A percentile compares a stretch with the other conserved stretches of the same genome.
These are phyloP conservation scores for Acanthurus leucopareius DNA, from an alignment of 2,797 vertebrate genomes.

Conservation along the genomic window DNA sequence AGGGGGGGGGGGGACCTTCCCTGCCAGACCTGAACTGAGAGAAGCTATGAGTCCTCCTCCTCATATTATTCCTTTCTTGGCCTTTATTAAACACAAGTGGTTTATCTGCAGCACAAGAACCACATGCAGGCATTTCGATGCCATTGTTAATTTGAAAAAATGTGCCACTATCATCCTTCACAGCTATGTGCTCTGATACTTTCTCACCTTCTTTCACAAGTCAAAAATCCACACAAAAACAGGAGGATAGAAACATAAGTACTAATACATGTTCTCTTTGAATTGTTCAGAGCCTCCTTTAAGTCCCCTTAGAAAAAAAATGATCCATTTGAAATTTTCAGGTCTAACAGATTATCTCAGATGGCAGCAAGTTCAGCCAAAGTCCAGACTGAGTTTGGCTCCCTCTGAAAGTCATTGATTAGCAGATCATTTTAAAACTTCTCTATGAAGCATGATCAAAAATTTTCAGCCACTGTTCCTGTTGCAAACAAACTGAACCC, in stretches of 20 bases:
- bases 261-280: not conserved
- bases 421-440: not conserved
- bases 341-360: not conserved
- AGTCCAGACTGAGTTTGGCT: not conserved
- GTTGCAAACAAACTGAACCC: too few species aligned
- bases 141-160: not conserved
- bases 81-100: not conserved
- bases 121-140: not conserved
- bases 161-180: too few species aligned
- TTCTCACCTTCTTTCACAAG: not conserved
- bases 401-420: not conserved
- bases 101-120: not conserved
- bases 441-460: not conserved
- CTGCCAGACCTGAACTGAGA: not conserved
- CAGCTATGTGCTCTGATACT: not conserved
- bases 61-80: not conserved
- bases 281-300: too few species aligned
- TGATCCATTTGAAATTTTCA: not conserved
- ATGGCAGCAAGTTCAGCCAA: not conserved
- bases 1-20: not conserved
- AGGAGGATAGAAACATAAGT: not conserved
- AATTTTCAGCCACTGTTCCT: too few species aligned
- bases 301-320: not conserved
- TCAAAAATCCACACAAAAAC: not conserved
- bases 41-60: not conserved